Evolutionary conservation across 2,888 invertebrate species (phyloP), one percentile per base, ranked within the genome.

Genomic region (Itoplectis maculator): DNA sequence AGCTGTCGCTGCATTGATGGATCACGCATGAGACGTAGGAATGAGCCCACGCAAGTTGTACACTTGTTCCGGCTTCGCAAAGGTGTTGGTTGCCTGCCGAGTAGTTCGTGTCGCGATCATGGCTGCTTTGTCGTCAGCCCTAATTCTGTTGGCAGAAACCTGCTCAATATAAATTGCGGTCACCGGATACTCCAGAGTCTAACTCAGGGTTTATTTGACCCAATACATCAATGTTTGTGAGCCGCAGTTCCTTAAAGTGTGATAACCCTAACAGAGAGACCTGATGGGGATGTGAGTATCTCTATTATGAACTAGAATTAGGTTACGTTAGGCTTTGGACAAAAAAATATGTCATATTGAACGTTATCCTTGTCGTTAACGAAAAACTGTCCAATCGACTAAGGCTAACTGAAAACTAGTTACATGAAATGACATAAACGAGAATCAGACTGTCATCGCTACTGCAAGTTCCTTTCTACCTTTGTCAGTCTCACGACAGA

Each of bases 1-100:
- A 18, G 45, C 9, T 7, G 23, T 65, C 13, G 0, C 45, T 13
- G 45, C 61, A 18, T 15, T 7, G 18, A 61, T 37, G 35, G 8
- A 35, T 59, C 59, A 35, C 35, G 35, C 59, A 59, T 15, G 35
- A 59, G 35, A 54, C 23, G 23, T 23, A 23, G 54, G 35, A 56
- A 56, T 4, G 29, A 56, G n/a, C 56, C n/a, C n/a, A 13, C 51
- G 7, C 23, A 37, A 35, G n/a, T 37, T 35, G 18, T 35, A 29
- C 29, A 8, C n/a, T 3, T 56, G 5, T 56, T 56, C 4, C 35
- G 37, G 13, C n/a, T 37, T 61, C 18, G 15, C n/a, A 37, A 61
- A 18, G n/a, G n/a, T 56, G 6, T n/a, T n/a, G 29, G 9, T n/a
- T 56, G 29, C 56, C 23, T 13, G n/a, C 23, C 13, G 1, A 35